Base-by-base conservation (phyloP, 2,888 invertebrate species). In the Amaurobius ferox region DNA sequence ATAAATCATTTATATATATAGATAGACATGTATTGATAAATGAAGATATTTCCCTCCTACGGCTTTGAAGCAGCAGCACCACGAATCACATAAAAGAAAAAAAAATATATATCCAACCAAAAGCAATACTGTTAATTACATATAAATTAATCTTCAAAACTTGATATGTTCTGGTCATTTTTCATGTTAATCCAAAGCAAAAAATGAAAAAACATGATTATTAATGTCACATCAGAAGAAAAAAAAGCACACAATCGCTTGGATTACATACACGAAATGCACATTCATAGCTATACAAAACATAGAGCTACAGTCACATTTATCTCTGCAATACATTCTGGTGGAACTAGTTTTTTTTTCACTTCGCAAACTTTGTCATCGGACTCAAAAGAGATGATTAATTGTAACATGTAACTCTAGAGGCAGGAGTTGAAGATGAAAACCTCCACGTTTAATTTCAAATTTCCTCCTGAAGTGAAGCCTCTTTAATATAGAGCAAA, bases 271-370 rank as follows among this genome's bases (percentile, higher is more conserved):
- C 11, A 16, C 55, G 5, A 55, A 55, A 55, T 23, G 55, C 5
- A 5, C 23, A 55, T 55, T 55, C 55, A 55, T 11, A 16, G 44
- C 23, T 16, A 16, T 55, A 55, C 55, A 55, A 55, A 55, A 55
- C 55, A 55, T 23, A 55, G 23, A 23, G 5, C 6, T 55, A 23
- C 23, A 55, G 11, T 23, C 23, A 23, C 23, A 55, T 55, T 55
- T 55, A 55, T 55, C 55, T 55, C 5, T 55, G 55, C 23, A 55
- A 55, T 23, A 55, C 55, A 55, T 55, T 55, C 55, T 55, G 6
- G 55, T 55, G 3, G 19, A 55, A 55, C 55, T 7, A 55, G 55
- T 55, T 55, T 55, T 55, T 55, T 55, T 44, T 16, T 44, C 44
- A 2, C 16, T 55, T 55, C 19, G 19, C 23, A 55, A 23, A 55